Conservation (phyloP, 2,113 vertebrate genomes). For the Phocoena phocoena region DNA sequence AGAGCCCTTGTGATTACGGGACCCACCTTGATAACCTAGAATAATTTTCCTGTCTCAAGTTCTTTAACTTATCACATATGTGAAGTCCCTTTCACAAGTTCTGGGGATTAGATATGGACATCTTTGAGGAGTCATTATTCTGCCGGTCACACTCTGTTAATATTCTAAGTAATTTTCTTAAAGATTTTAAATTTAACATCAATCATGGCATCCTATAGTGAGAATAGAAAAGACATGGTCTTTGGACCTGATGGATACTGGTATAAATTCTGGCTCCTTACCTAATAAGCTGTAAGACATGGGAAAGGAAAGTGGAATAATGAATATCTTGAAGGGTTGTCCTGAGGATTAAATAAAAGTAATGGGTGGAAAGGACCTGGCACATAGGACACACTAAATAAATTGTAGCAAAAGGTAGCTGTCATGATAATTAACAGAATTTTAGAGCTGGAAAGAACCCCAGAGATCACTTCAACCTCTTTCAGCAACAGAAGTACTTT, state of each 20-base stretch:
- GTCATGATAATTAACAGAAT: neutral
- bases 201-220: neutral
- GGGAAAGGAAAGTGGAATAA: neutral
- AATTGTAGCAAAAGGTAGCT: neutral
- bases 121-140: neutral
- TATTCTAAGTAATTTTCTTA: constrained; percentile 5
- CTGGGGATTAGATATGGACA: neutral
- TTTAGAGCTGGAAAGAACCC: neutral
- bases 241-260: neutral
- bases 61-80: neutral
- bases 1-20: neutral
- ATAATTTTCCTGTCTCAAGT: neutral
- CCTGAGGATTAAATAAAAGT: neutral
- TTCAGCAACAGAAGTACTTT: neutral
- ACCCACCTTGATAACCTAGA: neutral
- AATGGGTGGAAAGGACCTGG: neutral
- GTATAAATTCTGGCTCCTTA: neutral
- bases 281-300: neutral
- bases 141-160: neutral
- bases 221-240: neutral
- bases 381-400: neutral
- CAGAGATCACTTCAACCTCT: neutral
- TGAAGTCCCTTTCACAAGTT: neutral
- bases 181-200: constrained; percentile 19
- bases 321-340: neutral